Evolutionary conservation across 1,140 invertebrate genomes (phyloP), one percentile per base, ranked within the genome.

Genomic region (Oedothorax gibbosus): DNA sequence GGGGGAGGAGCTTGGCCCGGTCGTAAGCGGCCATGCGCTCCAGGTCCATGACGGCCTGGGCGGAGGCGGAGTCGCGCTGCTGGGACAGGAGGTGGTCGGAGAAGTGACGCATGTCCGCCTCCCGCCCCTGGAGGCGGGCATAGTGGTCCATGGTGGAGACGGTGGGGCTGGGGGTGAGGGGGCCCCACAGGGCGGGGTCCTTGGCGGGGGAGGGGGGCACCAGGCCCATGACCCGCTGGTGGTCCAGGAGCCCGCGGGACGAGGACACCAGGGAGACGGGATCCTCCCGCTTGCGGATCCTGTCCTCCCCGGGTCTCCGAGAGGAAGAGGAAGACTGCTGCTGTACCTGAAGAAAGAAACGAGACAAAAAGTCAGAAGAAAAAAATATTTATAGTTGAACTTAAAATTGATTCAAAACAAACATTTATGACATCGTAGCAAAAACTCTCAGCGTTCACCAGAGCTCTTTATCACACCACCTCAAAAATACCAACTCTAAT

Each of bases 141-240:
- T 78, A 85, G 14, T 77, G 83, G 18, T 85, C 83, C 49, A 78
- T 65, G 7, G 72, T 21, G 20, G 82, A 21, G 15, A 78, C 75
- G n/a, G 83, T 85, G 12, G 83, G 75, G 20, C 60, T 72, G n/a
- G 83, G 83, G 9, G 75, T 85, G 8, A 85, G 57, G 65, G 83
- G 83, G 15, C 83, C 83, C 83, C 83, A 85, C 3, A 78, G 64
- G 54, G 75, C 75, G 49, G 71, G 83, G 18, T 84, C 81, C 53
- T 78, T 72, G 51, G 83, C 75, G 11, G 75, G 83, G 62, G 73
- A 77, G n/a, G n/a, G n/a, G 5, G 75, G 83, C 14, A 78, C 83
- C 3, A 85, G 62, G n/a, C 82, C 73, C 83, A 85, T 78, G n/a
- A 85, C 72, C 53, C 73, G 73, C 68, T 72, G 69, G 20, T 65